These are phyloP conservation scores for Pseudococcus viburni DNA, from an alignment of 2,888 invertebrate genomes.

Conservation along the genomic window DNA sequence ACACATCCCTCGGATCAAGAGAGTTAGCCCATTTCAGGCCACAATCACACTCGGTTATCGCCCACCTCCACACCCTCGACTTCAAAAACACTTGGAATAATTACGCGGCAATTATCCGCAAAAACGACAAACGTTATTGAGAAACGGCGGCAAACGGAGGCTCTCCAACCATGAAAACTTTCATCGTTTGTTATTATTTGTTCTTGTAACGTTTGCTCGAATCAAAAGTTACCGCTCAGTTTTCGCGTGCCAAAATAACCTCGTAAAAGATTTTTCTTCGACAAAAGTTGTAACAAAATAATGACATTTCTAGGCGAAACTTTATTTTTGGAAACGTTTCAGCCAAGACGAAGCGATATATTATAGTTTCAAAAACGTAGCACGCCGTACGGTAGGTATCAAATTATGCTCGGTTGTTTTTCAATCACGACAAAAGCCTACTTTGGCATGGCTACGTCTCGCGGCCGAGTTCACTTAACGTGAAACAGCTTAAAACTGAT, in stretches of 20 bases:
- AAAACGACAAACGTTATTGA: conserved; percentile 21
- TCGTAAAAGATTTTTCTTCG: conserved; percentile 29
- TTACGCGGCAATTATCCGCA: neutral
- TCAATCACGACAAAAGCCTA: conserved; percentile 8
- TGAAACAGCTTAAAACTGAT: conserved; percentile 27
- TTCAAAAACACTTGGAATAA: neutral
- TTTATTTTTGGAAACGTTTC: neutral
- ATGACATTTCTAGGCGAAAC: conserved; percentile 14
- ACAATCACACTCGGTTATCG: neutral
- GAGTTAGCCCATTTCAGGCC: neutral
- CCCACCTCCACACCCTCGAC: neutral
- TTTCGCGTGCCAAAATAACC: conserved; percentile 39
- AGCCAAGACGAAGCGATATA: conserved; percentile 16
- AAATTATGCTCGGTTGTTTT: conserved; percentile 6
- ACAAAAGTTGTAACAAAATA: conserved; percentile 32
- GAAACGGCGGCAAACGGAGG: neutral
- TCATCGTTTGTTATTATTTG: conserved; percentile 42
- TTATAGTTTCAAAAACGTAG: neutral
- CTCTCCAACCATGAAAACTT: conserved; percentile 1
- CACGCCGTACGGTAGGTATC: neutral
- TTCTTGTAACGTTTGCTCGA: neutral
- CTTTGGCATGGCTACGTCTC: neutral
- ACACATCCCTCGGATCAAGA: neutral
- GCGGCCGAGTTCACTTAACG: neutral
- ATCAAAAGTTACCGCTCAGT: conserved; percentile 1